These are phyloP conservation scores for Planiliza haematocheilus DNA, from an alignment of 2,113 vertebrate genomes.

Conservation along the genomic window DNA sequence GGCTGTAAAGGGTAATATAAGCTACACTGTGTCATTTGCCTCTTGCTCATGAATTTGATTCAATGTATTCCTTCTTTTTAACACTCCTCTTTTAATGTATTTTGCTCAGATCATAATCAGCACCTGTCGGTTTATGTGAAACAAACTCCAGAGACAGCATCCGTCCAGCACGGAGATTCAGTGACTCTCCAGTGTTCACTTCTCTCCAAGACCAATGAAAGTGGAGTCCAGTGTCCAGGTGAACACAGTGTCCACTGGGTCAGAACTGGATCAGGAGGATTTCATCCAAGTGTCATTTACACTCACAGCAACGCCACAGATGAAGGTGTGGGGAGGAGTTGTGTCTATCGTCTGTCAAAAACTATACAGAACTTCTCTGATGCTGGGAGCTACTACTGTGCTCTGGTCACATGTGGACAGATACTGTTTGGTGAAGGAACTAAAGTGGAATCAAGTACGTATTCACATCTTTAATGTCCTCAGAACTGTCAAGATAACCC, in stretches of 20 bases:
- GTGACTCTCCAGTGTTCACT: conserved; percentile 59
- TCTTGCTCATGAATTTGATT: too few species aligned
- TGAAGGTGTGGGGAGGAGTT: conserved; percentile 21
- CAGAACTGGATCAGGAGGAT: conserved; percentile 31
- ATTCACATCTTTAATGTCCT: too few species aligned
- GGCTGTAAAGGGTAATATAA: conserved; percentile 38
- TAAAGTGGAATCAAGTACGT: background rate
- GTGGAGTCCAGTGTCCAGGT: conserved; percentile 27
- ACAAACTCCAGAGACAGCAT: conserved; percentile 22
- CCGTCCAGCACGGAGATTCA: conserved; percentile 19
- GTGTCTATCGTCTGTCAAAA: conserved; percentile 55
- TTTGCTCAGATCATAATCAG: conserved; percentile 4
- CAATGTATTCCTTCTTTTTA: too few species aligned
- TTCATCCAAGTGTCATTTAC: conserved; percentile 37
- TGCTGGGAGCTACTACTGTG: conserved; percentile 66
- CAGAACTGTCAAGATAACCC: too few species aligned
- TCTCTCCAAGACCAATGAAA: conserved; percentile 21
- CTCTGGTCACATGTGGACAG: conserved; percentile 55
- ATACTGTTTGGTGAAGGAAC: conserved; percentile 61
- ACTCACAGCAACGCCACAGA: background rate
- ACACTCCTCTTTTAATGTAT: background rate
- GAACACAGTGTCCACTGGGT: conserved; percentile 47
- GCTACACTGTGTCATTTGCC: too few species aligned
- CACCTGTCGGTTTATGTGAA: conserved; percentile 31
- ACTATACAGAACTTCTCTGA: conserved; percentile 29